Conservation (phyloP, 2,113 vertebrate genomes). For the Hucho hucho region DNA sequence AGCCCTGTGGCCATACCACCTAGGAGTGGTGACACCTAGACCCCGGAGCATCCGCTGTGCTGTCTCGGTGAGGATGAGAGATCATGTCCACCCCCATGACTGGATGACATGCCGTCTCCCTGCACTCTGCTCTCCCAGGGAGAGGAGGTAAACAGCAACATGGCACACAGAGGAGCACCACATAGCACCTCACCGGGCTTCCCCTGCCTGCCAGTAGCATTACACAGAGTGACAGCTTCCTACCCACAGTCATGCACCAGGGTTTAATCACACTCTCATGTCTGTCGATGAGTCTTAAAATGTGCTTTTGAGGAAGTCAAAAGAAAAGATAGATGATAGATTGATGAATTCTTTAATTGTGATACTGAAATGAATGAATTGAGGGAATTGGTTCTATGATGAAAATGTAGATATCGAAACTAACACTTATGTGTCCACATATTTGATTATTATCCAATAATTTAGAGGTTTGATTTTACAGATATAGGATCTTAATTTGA, state of each 20-base stretch:
- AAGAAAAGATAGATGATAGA: neutral
- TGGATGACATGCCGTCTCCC: slow-evolving; percentile 26
- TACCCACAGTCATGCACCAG: slow-evolving; percentile 32
- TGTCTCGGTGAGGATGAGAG: slow-evolving; percentile 43
- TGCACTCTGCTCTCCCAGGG: slow-evolving; percentile 9
- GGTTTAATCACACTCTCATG: slow-evolving; percentile 13
- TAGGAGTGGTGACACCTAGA: slow-evolving; percentile 52
- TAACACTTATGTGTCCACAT: too few species aligned
- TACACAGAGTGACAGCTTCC: slow-evolving; percentile 37
- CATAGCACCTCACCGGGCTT: slow-evolving; percentile 13
- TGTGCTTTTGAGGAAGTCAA: neutral
- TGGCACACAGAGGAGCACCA: slow-evolving; percentile 18
- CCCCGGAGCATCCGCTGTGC: slow-evolving; percentile 41
- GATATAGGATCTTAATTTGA: too few species aligned
- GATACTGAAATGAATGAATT: too few species aligned
- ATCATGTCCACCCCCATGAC: slow-evolving; percentile 43
- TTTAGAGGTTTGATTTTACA: neutral
- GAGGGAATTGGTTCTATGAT: too few species aligned
- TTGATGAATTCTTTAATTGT: neutral
- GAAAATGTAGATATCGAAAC: too few species aligned
- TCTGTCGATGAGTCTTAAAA: slow-evolving; percentile 21
- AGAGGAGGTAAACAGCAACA: slow-evolving; percentile 42
- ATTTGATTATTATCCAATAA: too few species aligned
- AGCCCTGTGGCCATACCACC: slow-evolving; percentile 70
- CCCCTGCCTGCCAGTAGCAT: slow-evolving; percentile 17